A percentile compares a stretch with the other conserved stretches of the same genome.
These are phyloP conservation scores for Leucophenga varia DNA, from an alignment of 1,140 invertebrate genomes.

Conservation along the genomic window DNA sequence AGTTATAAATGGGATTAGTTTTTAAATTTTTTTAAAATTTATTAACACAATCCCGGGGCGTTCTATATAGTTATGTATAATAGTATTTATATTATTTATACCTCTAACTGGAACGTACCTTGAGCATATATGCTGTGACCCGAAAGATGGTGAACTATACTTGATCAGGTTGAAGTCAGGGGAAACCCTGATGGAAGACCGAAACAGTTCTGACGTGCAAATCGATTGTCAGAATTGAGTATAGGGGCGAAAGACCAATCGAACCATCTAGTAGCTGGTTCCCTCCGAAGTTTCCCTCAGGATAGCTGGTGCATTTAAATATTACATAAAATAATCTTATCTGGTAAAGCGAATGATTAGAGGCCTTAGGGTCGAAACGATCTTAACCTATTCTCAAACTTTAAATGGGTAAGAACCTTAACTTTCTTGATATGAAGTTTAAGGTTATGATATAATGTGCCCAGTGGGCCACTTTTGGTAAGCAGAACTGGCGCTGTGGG, in stretches of 20 bases:
- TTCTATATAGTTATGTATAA: conserved; percentile 38
- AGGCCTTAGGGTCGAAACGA: too few species aligned
- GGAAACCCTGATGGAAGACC: conserved; percentile 86
- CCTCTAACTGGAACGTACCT: conserved; percentile 60
- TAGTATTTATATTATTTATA: conserved; percentile 23
- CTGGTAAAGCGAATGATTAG: conserved; percentile 77
- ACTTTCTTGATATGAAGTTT: conserved; percentile 90
- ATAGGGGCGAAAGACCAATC: conserved; percentile 92
- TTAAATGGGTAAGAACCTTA: conserved; percentile 86
- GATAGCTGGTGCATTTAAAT: conserved; percentile 69
- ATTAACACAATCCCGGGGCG: conserved; percentile 43
- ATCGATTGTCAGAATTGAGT: conserved; percentile 87
- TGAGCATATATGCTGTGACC: conserved; percentile 76
- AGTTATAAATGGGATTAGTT: conserved; percentile 20
- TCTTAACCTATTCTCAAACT: conserved; percentile 20
- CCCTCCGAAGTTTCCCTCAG: conserved; percentile 89
- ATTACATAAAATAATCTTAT: conserved; percentile 63
- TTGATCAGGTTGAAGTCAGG: conserved; percentile 82
- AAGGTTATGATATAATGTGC: conserved; percentile 68
- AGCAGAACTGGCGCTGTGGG: conserved; percentile 88
- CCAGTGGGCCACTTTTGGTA: conserved; percentile 89
- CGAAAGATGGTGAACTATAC: conserved; percentile 92
- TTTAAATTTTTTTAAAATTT: conserved; percentile 4
- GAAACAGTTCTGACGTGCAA: conserved; percentile 89
- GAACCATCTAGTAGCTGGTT: conserved; percentile 81